Base-by-base conservation (phyloP, 92 coral and sea anemone species). In the Virgularia gustaviana region DNA sequence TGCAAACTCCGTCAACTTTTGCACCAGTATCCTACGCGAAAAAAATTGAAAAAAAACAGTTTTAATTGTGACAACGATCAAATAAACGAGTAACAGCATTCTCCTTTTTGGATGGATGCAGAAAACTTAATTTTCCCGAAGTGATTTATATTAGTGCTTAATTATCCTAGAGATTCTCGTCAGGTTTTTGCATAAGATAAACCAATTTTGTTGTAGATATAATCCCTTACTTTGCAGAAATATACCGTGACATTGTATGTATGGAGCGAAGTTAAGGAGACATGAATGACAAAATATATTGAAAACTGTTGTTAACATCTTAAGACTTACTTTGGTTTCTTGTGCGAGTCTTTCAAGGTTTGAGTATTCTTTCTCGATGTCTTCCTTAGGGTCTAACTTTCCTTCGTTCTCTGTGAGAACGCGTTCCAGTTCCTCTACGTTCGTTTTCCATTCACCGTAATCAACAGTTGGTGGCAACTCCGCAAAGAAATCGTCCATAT, bases 351-450 rank as follows among this genome's bases (percentile, higher is more conserved):
- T 68, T 18, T 68, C 75, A 3, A 68, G 54, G 31, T 68, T 68
- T 35, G 75, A 49, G 36, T 68, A 68, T 49, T 68, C 75, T 22
- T 68, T 68, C 24, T 68, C 75, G 11, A 68, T 47, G 23, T 49
- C 61, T 11, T n/a, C 11, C 44, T 68, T 68, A 0, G 75, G 75
- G 36, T 68, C 61, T 9, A 68, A 49, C 44, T 68, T 68, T 15
- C 61, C 75, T 7, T 68, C 75, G 35, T 68, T 31, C 9, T 49
- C 34, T 15, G 47, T 47, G 20, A 68, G 75, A 19, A 68, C 23
- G 30, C 44, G 16, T 32, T 68, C 75, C 29, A 68, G 45, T 49
- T 68, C 75, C 4, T 11, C 43, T 19, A 49, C 75, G 3, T 36
- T 31, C 31, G 18, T 12, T 27, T 68, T 49, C 75, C 75, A 68